phyloP scores from a whole-genome alignment of 2,888 invertebrate species.

The Dione juno region DNA sequence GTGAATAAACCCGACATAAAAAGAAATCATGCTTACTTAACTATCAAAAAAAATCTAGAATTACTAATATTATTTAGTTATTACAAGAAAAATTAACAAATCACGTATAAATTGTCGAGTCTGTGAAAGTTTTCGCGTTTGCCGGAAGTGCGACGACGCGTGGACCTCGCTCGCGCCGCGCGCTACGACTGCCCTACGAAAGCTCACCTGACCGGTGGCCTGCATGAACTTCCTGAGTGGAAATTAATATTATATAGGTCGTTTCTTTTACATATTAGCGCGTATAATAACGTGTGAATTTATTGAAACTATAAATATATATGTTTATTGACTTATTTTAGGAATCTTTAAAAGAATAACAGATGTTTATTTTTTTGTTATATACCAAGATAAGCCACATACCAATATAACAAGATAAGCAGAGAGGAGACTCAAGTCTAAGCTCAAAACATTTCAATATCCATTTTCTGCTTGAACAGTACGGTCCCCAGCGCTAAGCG shows the following conservation, averaged over 20 bases:
- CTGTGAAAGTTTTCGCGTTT: constrained; percentile 10
- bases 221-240: background rate
- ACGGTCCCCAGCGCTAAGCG: no score
- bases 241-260: background rate
- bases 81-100: background rate
- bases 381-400: no score
- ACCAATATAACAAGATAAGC: no score
- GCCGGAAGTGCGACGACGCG: constrained; percentile 13
- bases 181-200: constrained; percentile 26
- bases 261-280: no score
- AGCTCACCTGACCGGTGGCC: constrained; percentile 18
- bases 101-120: background rate
- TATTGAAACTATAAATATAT: no score
- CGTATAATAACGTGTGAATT: background rate
- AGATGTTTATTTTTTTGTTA: no score
- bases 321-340: no score
- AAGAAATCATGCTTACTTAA: background rate
- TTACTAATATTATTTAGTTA: background rate
- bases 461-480: no score
- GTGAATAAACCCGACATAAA: background rate
- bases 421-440: no score
- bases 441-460: no score
- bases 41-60: background rate
- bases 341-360: no score
- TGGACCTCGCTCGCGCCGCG: constrained; percentile 28